These are phyloP conservation scores for Aleadryas rufinucha DNA, from an alignment of 2,113 vertebrate species.

Conservation along the genomic window DNA sequence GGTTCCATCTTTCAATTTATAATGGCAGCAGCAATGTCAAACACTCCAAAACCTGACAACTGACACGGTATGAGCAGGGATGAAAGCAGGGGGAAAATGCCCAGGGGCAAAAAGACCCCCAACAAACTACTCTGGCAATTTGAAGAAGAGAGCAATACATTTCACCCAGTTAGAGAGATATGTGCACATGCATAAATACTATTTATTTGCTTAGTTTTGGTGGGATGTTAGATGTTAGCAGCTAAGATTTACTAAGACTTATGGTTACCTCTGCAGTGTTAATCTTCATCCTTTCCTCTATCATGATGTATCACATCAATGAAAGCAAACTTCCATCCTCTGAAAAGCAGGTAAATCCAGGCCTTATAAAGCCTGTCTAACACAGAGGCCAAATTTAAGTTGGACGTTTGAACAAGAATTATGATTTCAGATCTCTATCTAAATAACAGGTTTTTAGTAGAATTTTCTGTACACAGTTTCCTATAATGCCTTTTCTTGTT, in stretches of 20 bases:
- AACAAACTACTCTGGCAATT: neutral
- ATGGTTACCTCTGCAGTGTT: neutral
- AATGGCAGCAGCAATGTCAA: slow-evolving; percentile 49
- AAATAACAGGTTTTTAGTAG: neutral
- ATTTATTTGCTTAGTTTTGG: neutral
- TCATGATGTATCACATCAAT: neutral
- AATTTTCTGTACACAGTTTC: neutral
- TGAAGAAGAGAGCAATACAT: neutral
- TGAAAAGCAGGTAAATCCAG: neutral
- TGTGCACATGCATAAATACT: neutral
- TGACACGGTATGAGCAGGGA: neutral
- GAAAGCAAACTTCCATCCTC: neutral
- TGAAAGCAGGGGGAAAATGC: neutral
- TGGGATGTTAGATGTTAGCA: neutral
- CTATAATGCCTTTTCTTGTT: neutral
- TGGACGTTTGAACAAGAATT: neutral
- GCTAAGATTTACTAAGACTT: neutral
- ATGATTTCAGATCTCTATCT: neutral
- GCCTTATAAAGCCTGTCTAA: neutral
- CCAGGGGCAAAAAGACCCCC: neutral
- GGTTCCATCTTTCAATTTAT: slow-evolving; percentile 55
- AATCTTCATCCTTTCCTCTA: neutral
- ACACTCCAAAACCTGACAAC: slow-evolving; percentile 29
- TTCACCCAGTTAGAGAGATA: neutral
- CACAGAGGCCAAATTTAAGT: neutral